Evolutionary conservation across 2,888 invertebrate genomes (phyloP).

Genomic region (Neuroscelio doddi): DNA sequence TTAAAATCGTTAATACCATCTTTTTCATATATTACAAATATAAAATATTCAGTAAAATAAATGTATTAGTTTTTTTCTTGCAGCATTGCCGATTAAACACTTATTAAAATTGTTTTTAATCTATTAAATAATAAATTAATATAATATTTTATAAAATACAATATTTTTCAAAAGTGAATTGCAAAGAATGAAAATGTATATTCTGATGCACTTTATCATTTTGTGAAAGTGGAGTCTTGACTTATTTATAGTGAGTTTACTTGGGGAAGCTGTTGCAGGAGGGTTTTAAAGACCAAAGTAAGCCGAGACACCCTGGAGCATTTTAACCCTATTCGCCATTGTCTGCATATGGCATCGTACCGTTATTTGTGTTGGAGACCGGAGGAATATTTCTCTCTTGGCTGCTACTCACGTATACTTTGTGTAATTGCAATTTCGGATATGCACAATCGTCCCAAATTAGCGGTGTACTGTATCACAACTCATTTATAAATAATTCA

Average conservation of each 20-base stretch:
- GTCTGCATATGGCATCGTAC: constrained; percentile 39
- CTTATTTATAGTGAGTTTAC: constrained; percentile 45
- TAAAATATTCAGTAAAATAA: no score
- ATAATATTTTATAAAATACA: no score
- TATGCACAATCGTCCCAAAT: not conserved
- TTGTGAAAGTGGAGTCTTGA: constrained; percentile 6
- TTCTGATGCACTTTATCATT: no score
- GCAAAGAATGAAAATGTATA: no score
- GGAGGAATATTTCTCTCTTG: constrained; percentile 9
- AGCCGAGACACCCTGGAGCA: constrained; percentile 35
- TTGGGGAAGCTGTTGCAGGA: constrained; percentile 37
- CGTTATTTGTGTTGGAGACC: constrained; percentile 20
- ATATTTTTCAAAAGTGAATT: no score
- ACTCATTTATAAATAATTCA: no score
- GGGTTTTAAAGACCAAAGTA: constrained; percentile 33
- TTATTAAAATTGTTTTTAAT: no score
- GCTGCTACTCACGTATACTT: not conserved
- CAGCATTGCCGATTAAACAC: no score
- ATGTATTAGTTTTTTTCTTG: no score
- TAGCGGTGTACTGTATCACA: no score
- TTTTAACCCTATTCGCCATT: constrained; percentile 35
- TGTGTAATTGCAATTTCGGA: not conserved
- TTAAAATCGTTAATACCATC: not conserved
- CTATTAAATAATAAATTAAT: no score
- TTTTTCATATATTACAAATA: no score